Base-by-base conservation (phyloP, 2,797 vertebrate genomes). In the Adrianichthys oophorus region DNA sequence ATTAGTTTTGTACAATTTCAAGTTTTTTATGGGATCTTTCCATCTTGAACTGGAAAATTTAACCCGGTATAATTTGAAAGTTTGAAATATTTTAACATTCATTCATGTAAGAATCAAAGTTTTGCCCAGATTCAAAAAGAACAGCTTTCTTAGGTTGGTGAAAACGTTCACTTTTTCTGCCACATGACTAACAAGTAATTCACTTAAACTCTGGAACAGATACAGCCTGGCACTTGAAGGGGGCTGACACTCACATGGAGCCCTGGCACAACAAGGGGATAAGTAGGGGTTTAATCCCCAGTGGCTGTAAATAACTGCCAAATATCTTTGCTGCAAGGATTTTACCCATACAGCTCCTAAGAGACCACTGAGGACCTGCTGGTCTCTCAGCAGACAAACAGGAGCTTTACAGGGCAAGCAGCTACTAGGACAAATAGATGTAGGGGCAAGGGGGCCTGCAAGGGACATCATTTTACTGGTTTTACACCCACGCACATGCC, bases 401-500 rank as follows among this genome's bases (percentile, higher is more conserved):
- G 52, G 42, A 60, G 78, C 73, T 61, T 80, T 78, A 61, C 65
- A 56, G 57, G 70, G 57, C 68, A 76, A 73, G 82, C 81, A 84
- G 69, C 59, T 43, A 41, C 1, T 8, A 61, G 59, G 62, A 80
- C 15, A 41, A 58, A 73, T 61, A 52, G 62, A 68, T 57, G 67
- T 29, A 40, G 51, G 46, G 51, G 64, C 62, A 52, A 48, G 48
- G 43, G 66, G 57, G 69, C 17, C 53, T 47, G 61, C 4, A 15
- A 56, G 57, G 63, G 73, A 78, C 83, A 81, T 76, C 74, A 83
- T 85, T 83, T 84, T 79, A 72, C 81, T 72, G 86, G 77, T 85
- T 87, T 86, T 84, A 83, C 86, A 78, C 84, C 84, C 83, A 84
- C 80, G 4, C 80, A 76, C 85, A 83, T 48, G 79, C 73, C 83